phyloP scores from a whole-genome alignment of 2,797 vertebrate genomes.

The Capromys pilorides region DNA sequence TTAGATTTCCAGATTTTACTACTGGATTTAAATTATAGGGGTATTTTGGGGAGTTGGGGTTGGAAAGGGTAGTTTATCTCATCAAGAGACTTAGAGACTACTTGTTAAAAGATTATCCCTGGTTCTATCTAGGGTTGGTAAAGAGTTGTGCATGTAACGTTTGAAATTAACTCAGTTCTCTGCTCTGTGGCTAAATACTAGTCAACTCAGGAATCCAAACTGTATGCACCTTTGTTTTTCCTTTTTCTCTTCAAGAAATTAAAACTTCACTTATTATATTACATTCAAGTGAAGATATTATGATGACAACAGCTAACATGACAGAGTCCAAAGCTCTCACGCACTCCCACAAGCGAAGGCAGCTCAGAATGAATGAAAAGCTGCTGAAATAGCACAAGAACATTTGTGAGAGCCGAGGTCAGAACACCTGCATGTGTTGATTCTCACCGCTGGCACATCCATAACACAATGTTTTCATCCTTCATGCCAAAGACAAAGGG shows the following conservation, averaged over 20 bases:
- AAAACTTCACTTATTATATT: neutral
- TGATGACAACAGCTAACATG: neutral
- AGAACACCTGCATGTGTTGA: neutral
- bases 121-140: neutral
- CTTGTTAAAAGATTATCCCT: neutral
- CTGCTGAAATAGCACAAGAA: too few species aligned
- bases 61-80: fast-evolving
- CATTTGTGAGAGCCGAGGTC: neutral
- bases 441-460: neutral
- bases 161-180: neutral
- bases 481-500: neutral
- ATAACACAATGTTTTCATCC: conserved; percentile 23
- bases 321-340: neutral
- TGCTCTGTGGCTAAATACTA: neutral
- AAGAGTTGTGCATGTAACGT: neutral
- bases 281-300: neutral
- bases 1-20: neutral
- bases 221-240: neutral
- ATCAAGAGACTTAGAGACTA: neutral
- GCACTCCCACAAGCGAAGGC: neutral
- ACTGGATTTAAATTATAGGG: too few species aligned
- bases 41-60: too few species aligned
- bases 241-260: neutral
- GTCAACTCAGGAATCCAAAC: neutral
- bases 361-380: neutral